Conservation (phyloP, 2,888 invertebrate genomes). For the Agrotis puta region DNA sequence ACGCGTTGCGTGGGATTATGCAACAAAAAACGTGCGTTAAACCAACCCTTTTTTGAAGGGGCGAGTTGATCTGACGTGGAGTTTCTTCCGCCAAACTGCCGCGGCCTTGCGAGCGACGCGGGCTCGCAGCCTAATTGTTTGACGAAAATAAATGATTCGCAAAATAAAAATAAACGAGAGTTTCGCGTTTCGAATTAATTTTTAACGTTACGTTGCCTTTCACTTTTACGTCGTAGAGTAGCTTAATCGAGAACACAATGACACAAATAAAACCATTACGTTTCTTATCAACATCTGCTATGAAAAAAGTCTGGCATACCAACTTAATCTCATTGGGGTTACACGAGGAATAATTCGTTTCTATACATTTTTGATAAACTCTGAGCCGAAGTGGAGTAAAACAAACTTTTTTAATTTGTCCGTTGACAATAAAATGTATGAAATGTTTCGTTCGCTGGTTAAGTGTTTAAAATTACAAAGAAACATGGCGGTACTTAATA, state of each 20-base stretch:
- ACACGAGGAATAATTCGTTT: slow-evolving; percentile 45
- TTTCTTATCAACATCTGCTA: slow-evolving; percentile 67
- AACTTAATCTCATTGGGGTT: slow-evolving; percentile 61
- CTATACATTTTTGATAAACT: slow-evolving; percentile 48
- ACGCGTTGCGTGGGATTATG: slow-evolving; percentile 82
- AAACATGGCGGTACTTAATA: slow-evolving; percentile 76
- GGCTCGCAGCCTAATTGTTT: slow-evolving; percentile 87
- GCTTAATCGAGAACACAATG: slow-evolving; percentile 73
- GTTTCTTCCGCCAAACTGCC: slow-evolving; percentile 82
- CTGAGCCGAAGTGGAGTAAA: slow-evolving; percentile 29
- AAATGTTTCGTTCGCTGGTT: slow-evolving; percentile 43
- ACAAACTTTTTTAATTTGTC: slow-evolving; percentile 54
- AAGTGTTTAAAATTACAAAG: slow-evolving; percentile 71
- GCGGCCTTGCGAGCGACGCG: slow-evolving; percentile 81
- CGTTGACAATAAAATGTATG: slow-evolving; percentile 54
- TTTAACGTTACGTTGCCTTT: slow-evolving; percentile 83
- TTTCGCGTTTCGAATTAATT: slow-evolving; percentile 87
- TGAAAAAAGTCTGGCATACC: slow-evolving; percentile 50
- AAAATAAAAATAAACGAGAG: slow-evolving; percentile 89
- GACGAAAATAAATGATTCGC: slow-evolving; percentile 90
- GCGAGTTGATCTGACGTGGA: slow-evolving; percentile 83
- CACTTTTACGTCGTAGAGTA: slow-evolving; percentile 74
- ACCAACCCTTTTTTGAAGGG: slow-evolving; percentile 83
- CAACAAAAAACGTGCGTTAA: slow-evolving; percentile 85
- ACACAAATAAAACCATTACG: slow-evolving; percentile 69